phyloP scores from a whole-genome alignment of 2,113 vertebrate genomes.

The Garra rufa region DNA sequence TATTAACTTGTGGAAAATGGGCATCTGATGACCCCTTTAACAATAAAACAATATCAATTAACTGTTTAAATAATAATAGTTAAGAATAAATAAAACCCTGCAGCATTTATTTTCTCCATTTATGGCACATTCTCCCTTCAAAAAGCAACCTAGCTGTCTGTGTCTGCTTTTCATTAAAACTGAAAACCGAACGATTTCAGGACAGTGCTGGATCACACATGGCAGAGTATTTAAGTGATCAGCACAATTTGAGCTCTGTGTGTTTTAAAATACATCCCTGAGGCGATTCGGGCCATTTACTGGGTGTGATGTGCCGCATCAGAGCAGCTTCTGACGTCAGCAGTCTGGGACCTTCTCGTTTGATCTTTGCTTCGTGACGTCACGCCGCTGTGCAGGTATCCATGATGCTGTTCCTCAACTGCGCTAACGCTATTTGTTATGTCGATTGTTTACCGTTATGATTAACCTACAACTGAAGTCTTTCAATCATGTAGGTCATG shows the following conservation, averaged over 20 bases:
- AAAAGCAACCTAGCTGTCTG: background rate
- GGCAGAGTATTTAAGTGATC: background rate
- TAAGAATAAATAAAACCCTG: background rate
- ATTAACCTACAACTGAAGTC: background rate
- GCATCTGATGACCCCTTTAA: too few species aligned
- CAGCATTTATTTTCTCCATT: background rate
- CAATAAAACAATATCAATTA: background rate
- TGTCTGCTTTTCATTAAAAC: background rate
- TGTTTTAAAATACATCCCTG: background rate
- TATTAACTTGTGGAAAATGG: too few species aligned
- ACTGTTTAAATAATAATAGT: background rate
- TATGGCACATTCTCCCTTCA: background rate
- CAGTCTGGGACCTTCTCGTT: conserved; percentile 12
- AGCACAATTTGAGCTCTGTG: background rate
- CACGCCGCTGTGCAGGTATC: conserved; percentile 6
- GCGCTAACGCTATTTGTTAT: background rate
- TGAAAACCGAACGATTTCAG: background rate
- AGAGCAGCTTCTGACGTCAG: conserved; percentile 51
- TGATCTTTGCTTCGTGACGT: conserved; percentile 4
- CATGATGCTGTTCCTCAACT: background rate
- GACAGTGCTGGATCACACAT: background rate
- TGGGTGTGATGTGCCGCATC: conserved; percentile 48
- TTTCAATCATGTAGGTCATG: conserved; percentile 51
- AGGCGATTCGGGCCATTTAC: background rate
- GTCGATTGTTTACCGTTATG: background rate